These are phyloP conservation scores for Petroica traversi DNA, from an alignment of 2,113 vertebrate species.

Conservation along the genomic window DNA sequence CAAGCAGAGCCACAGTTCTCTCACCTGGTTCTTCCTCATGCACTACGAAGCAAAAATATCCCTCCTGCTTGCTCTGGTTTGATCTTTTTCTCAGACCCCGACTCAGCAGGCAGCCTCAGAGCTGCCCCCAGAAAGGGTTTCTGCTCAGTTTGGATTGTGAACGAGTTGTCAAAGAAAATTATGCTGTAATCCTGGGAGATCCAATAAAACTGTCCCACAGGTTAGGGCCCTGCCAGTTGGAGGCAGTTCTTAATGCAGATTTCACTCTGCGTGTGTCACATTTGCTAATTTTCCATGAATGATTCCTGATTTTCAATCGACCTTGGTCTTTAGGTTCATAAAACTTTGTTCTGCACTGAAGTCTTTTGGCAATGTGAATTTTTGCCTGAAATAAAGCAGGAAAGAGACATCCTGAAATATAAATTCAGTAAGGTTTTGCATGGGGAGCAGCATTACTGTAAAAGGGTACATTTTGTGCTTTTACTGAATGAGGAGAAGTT, in stretches of 20 bases:
- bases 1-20: background rate
- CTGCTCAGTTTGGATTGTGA: background rate
- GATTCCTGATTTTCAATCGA: constrained; percentile 49
- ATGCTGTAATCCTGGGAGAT: constrained; percentile 13
- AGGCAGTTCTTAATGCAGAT: background rate
- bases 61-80: background rate
- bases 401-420: background rate
- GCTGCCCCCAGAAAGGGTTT: background rate
- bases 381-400: constrained; percentile 2
- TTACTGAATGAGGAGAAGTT: background rate
- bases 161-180: constrained; percentile 32
- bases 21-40: background rate
- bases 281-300: constrained; percentile 51
- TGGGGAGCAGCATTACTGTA: background rate
- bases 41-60: background rate
- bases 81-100: background rate
- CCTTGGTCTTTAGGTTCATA: constrained; percentile 41
- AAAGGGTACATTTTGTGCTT: background rate
- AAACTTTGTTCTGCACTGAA: constrained; percentile 7
- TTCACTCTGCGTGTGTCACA: background rate
- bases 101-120: background rate
- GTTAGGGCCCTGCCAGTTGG: constrained; percentile 18
- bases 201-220: constrained; percentile 34
- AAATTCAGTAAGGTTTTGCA: background rate
- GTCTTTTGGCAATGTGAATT: background rate